These are phyloP conservation scores for Panulirus ornatus DNA, from an alignment of 1,140 invertebrate species.

Conservation along the genomic window DNA sequence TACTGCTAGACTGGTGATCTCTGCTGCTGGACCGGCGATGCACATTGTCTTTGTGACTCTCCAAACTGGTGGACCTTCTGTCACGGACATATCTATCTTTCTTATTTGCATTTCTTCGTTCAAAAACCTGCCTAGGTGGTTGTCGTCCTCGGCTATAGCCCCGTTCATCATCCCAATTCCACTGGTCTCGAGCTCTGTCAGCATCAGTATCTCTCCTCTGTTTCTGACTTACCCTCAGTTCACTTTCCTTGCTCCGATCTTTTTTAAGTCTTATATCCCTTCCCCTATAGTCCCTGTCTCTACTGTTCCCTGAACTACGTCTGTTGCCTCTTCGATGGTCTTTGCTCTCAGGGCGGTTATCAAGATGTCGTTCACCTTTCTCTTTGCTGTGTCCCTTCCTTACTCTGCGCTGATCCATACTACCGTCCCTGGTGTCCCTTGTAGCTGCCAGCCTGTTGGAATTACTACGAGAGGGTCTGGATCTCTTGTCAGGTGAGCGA, in stretches of 20 bases:
- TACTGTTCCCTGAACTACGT: background rate
- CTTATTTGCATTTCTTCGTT: background rate
- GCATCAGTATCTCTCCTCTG: background rate
- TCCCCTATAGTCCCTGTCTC: slow-evolving; percentile 17
- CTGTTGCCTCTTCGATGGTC: slow-evolving; percentile 7
- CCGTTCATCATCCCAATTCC: slow-evolving; percentile 11
- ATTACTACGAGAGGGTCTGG: background rate
- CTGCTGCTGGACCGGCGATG: background rate
- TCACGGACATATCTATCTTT: background rate
- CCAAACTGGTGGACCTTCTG: slow-evolving; percentile 47
- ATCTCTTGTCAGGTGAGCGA: slow-evolving; percentile 2
- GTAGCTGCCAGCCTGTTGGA: background rate
- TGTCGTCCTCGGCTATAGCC: slow-evolving; percentile 1
- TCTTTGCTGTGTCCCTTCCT: background rate
- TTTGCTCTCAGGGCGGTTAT: slow-evolving; percentile 17
- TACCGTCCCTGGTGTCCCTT: background rate
- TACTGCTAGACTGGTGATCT: slow-evolving; percentile 50
- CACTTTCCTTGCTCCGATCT: slow-evolving; percentile 34
- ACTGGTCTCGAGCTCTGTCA: background rate
- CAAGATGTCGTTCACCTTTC: background rate
- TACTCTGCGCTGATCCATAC: background rate
- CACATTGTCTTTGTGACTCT: background rate
- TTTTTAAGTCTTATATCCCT: slow-evolving; percentile 3
- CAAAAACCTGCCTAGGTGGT: background rate
- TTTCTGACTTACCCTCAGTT: background rate